Percentiles rank a stretch among this genome's conserved stretches.
Evolutionary conservation across 1,140 invertebrate species (phyloP).

Genomic region (Oryctes rhinoceros): DNA sequence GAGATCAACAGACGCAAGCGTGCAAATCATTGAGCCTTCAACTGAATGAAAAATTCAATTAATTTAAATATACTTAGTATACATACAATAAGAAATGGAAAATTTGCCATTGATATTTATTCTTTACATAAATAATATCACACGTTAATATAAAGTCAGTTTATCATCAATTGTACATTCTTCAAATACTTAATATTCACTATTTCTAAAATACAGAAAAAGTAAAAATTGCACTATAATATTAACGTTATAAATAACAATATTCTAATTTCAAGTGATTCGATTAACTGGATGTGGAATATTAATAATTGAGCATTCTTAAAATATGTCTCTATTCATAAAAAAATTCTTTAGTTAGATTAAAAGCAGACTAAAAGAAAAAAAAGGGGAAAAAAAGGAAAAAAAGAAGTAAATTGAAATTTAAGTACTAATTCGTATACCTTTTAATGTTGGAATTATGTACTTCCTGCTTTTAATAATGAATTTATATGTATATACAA

Average conservation of each 20-base stretch:
- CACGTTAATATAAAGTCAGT: constrained; percentile 26
- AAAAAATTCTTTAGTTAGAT: too few relatives aligned
- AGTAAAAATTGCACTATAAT: constrained; percentile 14
- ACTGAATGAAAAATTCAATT: too few relatives aligned
- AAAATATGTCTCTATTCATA: not conserved
- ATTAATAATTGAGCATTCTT: constrained; percentile 23
- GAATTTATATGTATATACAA: not conserved
- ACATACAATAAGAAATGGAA: too few relatives aligned
- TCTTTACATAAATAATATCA: constrained; percentile 29
- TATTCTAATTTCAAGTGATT: not conserved
- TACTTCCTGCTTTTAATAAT: not conserved
- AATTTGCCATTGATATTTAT: not conserved
- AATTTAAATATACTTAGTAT: too few relatives aligned
- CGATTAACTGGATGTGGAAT: not conserved
- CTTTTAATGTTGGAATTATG: not conserved
- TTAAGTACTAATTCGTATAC: constrained; percentile 15
- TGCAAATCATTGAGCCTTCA: too few relatives aligned
- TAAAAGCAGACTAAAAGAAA: too few relatives aligned
- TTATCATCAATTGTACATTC: not conserved
- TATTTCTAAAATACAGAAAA: not conserved
- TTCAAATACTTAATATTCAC: not conserved
- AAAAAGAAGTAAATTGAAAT: not conserved
- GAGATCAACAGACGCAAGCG: not conserved
- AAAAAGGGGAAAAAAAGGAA: not conserved
- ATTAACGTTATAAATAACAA: not conserved